Base-by-base conservation (phyloP, 1,140 invertebrate genomes). In the Macrocentrus cingulum region DNA sequence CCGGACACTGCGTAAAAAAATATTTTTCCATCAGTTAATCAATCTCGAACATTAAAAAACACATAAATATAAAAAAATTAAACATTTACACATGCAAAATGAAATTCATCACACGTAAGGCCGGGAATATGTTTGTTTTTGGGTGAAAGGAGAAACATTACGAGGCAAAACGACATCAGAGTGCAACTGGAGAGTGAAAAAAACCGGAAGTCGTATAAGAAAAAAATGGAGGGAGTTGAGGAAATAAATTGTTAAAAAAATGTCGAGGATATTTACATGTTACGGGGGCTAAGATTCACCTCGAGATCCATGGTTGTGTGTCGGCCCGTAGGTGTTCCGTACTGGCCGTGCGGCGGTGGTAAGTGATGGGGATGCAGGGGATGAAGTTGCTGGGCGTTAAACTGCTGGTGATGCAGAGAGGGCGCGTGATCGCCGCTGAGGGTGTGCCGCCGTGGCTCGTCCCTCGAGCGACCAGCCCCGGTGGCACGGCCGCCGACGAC, bases 261-360 rank as follows among this genome's bases (percentile, higher is more conserved):
- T 16, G 57, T 45, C 7, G 25, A 54, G 23, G 42, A 57, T 67
- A 66, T 63, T 66, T 67, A 67, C 56, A 63, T 59, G 68, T 70
- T 66, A 61, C 60, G 56, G 13, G 56, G 53, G 37, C 42, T 59
- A 70, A 62, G 63, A 69, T 69, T 81, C 72, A 88, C 87, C 83
- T 89, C 87, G 59, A 88, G 77, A 70, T 89, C 87, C 87, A 89
- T 87, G 53, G 85, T 85, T 23, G 84, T 80, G 49, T 84, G 77
- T 23, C 82, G 71, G 46, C 69, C 71, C 25, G 83, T 79, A 20
- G 79, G 79, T 60, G 83, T 79, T n/a, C 76, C 79, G 70, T 81
- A 75, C 39, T 76, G 78, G 55, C 74, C 71, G 71, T 87, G 86
- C 34, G 82, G 82, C 53, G 71, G 74, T 61, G 76, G 75, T 59